These are phyloP conservation scores for Choloepus didactylus DNA, from an alignment of 2,797 vertebrate genomes.

Conservation along the genomic window DNA sequence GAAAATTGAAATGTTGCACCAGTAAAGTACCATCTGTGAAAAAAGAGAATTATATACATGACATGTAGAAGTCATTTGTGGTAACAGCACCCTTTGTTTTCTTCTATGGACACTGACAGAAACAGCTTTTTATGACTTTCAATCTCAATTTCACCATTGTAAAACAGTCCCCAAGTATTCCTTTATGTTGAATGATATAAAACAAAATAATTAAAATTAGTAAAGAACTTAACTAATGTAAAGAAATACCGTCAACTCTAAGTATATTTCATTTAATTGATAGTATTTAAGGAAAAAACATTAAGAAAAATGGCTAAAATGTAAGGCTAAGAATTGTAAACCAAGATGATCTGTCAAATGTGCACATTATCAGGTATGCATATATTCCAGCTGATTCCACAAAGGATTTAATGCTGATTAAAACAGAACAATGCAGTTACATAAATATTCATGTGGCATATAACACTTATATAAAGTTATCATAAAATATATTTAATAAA, in stretches of 20 bases:
- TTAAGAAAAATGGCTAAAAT: not conserved
- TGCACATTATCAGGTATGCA: not conserved
- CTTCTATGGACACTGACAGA: not conserved
- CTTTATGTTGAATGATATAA: not conserved
- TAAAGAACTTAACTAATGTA: not conserved
- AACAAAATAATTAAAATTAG: not conserved
- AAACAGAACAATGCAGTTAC: not conserved
- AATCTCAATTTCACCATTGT: not conserved
- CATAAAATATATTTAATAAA: no score
- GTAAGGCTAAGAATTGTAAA: not conserved
- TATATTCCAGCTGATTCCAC: not conserved
- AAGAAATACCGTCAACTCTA: not conserved
- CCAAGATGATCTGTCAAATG: not conserved
- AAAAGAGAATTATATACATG: not conserved
- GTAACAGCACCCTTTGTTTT: not conserved
- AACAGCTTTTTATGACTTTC: not conserved
- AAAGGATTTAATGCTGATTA: not conserved
- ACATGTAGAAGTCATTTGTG: not conserved
- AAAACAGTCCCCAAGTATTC: not conserved
- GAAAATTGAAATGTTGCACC: not conserved
- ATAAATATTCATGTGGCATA: not conserved
- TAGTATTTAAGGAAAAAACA: not conserved
- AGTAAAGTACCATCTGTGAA: not conserved
- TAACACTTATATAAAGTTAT: no score
- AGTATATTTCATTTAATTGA: not conserved